These are phyloP conservation scores for Dynastes hyllus DNA, from an alignment of 2,888 invertebrate species.

Conservation along the genomic window DNA sequence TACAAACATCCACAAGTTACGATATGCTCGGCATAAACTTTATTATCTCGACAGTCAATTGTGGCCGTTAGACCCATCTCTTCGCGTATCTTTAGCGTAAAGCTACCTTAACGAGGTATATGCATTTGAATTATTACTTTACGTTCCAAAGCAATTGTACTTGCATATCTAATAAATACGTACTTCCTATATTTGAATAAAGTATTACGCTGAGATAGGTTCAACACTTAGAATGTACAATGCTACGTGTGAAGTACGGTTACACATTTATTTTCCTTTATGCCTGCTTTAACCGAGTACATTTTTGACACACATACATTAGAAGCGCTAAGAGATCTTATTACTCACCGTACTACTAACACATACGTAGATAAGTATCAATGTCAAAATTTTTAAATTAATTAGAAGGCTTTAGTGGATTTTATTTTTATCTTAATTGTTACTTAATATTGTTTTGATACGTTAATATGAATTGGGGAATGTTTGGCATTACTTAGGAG, in stretches of 20 bases:
- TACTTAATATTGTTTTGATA: constrained; percentile 16
- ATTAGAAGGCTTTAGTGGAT: constrained; percentile 27
- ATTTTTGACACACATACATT: constrained; percentile 18
- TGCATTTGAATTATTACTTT: constrained; percentile 24
- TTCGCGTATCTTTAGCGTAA: neutral
- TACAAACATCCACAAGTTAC: neutral
- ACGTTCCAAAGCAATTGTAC: constrained; percentile 15
- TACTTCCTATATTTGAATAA: constrained; percentile 33
- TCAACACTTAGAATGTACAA: constrained; percentile 3
- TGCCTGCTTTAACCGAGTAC: neutral
- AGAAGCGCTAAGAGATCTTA: constrained; percentile 10
- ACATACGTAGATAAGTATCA: constrained; percentile 16
- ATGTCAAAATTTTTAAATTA: constrained; percentile 14
- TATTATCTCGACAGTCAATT: constrained; percentile 1
- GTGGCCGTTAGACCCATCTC: neutral
- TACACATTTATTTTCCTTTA: constrained; percentile 18
- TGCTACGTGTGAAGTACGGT: constrained; percentile 18
- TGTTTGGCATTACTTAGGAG: constrained; percentile 24
- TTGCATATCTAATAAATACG: constrained; percentile 10
- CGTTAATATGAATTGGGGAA: constrained; percentile 13
- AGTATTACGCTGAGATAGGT: constrained; percentile 14
- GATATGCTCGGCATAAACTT: neutral
- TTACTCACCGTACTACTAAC: constrained; percentile 10
- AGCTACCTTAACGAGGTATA: constrained; percentile 33
- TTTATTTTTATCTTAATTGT: constrained; percentile 30